Evolutionary conservation across 2,888 invertebrate species (phyloP), one percentile per base, ranked within the genome.

Genomic region (Tetranychus truncatus): DNA sequence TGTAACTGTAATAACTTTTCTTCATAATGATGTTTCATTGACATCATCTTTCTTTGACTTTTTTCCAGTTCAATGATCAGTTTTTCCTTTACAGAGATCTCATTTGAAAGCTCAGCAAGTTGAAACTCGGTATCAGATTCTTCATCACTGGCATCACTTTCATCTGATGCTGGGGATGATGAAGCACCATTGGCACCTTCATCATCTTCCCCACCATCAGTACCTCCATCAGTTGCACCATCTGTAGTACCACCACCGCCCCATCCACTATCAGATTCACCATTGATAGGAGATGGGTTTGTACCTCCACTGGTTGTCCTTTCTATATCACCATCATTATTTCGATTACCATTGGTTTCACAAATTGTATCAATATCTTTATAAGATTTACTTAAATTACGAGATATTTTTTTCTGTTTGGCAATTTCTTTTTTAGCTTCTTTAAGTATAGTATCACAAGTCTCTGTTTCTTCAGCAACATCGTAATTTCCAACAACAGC

Each of bases 41-140:
- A 87, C 74, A 91, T 89, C 81, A 96, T 86, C 73, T 93, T 85
- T 75, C 90, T 87, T 82, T 96, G 94, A 0, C 92, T 92, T 76
- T 89, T 84, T 82, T 97, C 96, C 78, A 97, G 83, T 81, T 96
- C 94, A 80, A 94, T 93, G 78, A 99, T 95, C 71, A 97, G 85
- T 76, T 92, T 89, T 79, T 95, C 91, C 82, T 97, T 97, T 75
- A 95, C 90, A 81, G 91, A 91, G 78, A 97, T 96, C 83, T 96
- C 94, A 72, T 91, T 91, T 76, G 92, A 94, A 20, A 97, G 84
- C 11, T 91, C 90, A 18, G 92, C 91, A 77, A 97, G 84, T 81
- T 88, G 88, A 1, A 86, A 85, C 79, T 88, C 88, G 0, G 87
- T 87, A 18, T 80, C 80, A 75, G 77, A 79, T 71, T 79, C 79